Conservation (phyloP, 2,797 vertebrate species). For the Sebastes elongatus region DNA sequence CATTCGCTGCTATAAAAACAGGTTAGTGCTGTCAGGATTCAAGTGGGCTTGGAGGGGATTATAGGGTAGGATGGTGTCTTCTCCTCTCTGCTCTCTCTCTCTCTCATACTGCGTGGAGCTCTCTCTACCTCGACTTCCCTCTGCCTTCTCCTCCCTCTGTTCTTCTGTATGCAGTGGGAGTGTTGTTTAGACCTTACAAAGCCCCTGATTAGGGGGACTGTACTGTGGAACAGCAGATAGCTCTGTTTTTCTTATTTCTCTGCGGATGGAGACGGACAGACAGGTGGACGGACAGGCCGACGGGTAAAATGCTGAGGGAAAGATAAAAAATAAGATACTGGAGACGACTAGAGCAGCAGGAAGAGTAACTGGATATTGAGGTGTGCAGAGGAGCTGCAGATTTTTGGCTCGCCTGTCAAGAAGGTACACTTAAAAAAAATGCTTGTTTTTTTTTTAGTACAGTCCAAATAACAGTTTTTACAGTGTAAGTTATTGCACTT, state of each 20-base stretch:
- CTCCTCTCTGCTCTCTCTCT: conserved; percentile 19
- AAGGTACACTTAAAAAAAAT: background rate
- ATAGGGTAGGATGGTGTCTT: conserved; percentile 45
- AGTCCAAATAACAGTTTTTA: background rate
- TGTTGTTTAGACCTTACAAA: conserved; percentile 53
- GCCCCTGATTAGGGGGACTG: conserved; percentile 55
- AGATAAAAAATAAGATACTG: background rate
- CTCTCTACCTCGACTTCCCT: conserved; percentile 7
- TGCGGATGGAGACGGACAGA: conserved; percentile 21
- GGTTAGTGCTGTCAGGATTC: conserved; percentile 61
- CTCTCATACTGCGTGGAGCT: background rate
- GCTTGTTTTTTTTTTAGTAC: background rate
- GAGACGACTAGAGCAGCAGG: background rate
- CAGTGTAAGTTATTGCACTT: background rate
- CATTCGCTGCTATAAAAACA: conserved; percentile 57
- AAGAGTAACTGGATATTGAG: background rate
- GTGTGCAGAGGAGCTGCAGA: background rate
- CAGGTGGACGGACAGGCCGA: conserved; percentile 1
- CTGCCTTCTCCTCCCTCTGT: conserved; percentile 4
- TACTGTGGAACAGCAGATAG: conserved; percentile 36
- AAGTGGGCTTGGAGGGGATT: conserved; percentile 65
- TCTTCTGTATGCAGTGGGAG: conserved; percentile 41
- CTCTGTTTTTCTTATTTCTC: conserved; percentile 45
- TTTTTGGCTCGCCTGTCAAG: background rate
- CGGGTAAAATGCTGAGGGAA: background rate